Base-by-base conservation (phyloP, 2,797 vertebrate genomes). In the Enoplosus armatus region DNA sequence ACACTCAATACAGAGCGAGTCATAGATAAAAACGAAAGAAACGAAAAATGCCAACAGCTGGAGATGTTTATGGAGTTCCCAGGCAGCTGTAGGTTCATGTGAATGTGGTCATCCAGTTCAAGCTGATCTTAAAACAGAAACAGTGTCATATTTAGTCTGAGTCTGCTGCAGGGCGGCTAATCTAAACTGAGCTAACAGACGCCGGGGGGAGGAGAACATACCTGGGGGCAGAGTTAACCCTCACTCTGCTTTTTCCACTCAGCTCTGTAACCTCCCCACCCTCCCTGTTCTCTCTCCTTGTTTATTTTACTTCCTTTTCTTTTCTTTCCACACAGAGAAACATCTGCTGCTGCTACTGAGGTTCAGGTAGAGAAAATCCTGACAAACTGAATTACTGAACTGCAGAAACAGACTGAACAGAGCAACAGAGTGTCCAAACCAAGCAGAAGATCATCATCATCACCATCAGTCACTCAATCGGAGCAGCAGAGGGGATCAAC, bases 211-310 rank as follows among this genome's bases (percentile, higher is more conserved):
- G 60, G 64, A 12, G 61, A 56, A 37, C 64, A 87, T 80, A 91
- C 85, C 88, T 85, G 83, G 82, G 76, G 79, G 84, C 80, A 65
- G 56, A 67, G 61, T 77, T 80, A 85, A 85, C 85, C 77, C 74
- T 64, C 8, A 3, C 71, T 66, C 80, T 64, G 77, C 58, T 83
- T 79, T 83, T 88, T 83, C 84, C 84, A 62, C 54, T 72, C 43
- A 14, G 29, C 67, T 69, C 75, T 59, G 22, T 72, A 55, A 29
- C 68, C 61, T 68, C 61, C 69, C 66, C 72, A 22, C 29, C 48
- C 61, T 29, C 33, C 67, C 58, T 33, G 45, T 33, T 33, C 64
- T 41, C 41, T 18, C 45, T 22, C 62, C 83, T 37, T 89, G 81
- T 89, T 87, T 89, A 85, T 80, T 84, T 88, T 48, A 69, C 73